Evolutionary conservation across 2,113 vertebrate species (phyloP), one percentile per base, ranked within the genome.

Genomic region (Butorides virescens): DNA sequence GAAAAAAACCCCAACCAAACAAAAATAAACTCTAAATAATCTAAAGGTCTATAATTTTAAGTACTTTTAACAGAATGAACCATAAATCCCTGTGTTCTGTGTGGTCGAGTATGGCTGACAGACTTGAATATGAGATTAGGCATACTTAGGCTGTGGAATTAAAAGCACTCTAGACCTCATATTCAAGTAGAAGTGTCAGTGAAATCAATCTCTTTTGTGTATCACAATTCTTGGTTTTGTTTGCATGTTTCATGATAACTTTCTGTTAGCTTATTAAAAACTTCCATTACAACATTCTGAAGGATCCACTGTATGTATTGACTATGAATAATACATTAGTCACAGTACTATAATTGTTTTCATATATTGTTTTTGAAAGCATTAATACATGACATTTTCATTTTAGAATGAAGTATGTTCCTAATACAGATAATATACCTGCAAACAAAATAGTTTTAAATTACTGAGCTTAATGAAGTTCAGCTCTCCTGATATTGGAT

Each of bases 401-500:
- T 61, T 71, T 86, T n/a, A 71, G 42, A 68, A 67, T 70, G 1
- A 76, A 53, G 0, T 3, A 14, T 71, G 26, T 80, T 90, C 5
- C 20, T 77, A 52, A 70, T 36, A 68, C 20, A 84, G 14, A 29
- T 52, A 86, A 80, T 44, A 65, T 13, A 93, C 23, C 32, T 91
- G 14, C 23, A 75, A 49, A 50, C 27, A 87, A 77, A 80, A 70
- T 65, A 90, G 2, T 59, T 79, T 72, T 70, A 84, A 76, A 91
- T 83, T 81, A 34, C 61, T 85, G 76, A 82, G 59, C 30, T 83
- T 89, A 93, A 91, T 94, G 44, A 39, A 90, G 39, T 92, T 88
- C 85, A 78, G 53, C 27, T 82, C 11, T 74, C 72, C 78, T 79
- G 34, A 26, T 93, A 39, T 71, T 86, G 74, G 27, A 7, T 18